Base-by-base conservation (phyloP, 2,113 vertebrate species). In the Trematomus loennbergii region DNA sequence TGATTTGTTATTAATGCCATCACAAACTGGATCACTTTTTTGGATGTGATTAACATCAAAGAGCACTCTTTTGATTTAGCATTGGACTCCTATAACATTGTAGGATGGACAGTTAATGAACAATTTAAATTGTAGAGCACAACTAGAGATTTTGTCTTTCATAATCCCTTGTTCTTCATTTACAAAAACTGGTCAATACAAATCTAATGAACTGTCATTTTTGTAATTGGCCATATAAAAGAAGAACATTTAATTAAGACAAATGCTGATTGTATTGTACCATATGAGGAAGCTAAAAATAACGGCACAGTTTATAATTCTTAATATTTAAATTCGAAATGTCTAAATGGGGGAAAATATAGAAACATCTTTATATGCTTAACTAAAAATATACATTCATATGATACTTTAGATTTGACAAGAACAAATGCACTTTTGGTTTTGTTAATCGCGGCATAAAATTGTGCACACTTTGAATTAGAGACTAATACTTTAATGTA, bases 201-300 rank as follows among this genome's bases (percentile, higher is more conserved):
- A 18, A 58, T 22, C 11, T 18, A 25, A 58, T n/a, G 18, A 57
- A 71, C 25, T 71, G 45, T 25, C 10, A 72, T 49, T 72, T 66
- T n/a, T 15, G 7, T 22, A n/a, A 43, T 11, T 2, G 59, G 59
- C 33, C 29, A 25, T 57, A 12, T 20, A 12, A 43, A n/a, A 12
- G 10, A 43, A 22, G 46, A 48, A 3, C 29, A 29, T 29, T 29
- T 29, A 29, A 29, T 4, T 29, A 29, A 29, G 29, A 43, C 18
- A 57, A 16, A 58, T 17, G 15, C 3, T 25, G 2, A 45, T 15
- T 57, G n/a, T 45, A 25, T 69, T 40, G 17, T 18, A 36, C 7
- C 5, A 68, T 52, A 68, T 16, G n/a, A 22, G 13, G 12, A 57
- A 25, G 13, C n/a, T 55, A 40, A 40, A 40, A 40, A 40, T 40